Evolutionary conservation across 1,140 invertebrate species (phyloP), one percentile per base, ranked within the genome.

Genomic region (Cotesia chilonis): DNA sequence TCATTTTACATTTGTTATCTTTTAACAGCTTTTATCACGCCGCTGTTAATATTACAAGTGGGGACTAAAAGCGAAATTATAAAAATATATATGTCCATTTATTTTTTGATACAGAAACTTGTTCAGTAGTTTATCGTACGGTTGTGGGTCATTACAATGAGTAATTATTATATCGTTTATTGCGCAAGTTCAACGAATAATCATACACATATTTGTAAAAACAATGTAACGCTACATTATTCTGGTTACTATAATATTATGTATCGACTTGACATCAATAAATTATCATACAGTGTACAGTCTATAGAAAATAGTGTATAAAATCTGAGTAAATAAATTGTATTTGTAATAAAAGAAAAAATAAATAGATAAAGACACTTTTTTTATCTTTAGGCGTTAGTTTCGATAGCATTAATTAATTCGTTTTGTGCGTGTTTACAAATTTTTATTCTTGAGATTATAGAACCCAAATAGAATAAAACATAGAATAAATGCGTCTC

Each of bases 1-100:
- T 74, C 78, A 79, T 81, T 82, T 78, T 80, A 78, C 82, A 77
- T 83, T 82, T 82, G 81, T 83, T 82, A 84, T 83, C 81, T 81
- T 78, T 73, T 81, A 81, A 82, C 82, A 74, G 80, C 81, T 82
- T 78, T 82, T 47, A 83, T 83, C 81, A 75, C 73, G 64, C 73
- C 74, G 72, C 68, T 47, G n/a, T 55, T 17, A 52, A 57, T n/a
- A 20, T n/a, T 14, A 9, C 10, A 35, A 6, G 6, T 35, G 37
- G 67, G 37, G 54, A 69, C 12, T 17, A 36, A 60, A 35, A 59
- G 54, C 36, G 54, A 69, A 38, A 9, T 28, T 28, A 28, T 28
- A 54, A 37, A 12, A 37, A 35, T 36, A 35, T 59, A 3, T 59
- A 12, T 17, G 55, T 63, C 28, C 12, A 63, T 75, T 28, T 74